These are phyloP conservation scores for Actinopyga echinites DNA, from an alignment of 53 echinoderm and acorn worm genomes.

Conservation along the genomic window DNA sequence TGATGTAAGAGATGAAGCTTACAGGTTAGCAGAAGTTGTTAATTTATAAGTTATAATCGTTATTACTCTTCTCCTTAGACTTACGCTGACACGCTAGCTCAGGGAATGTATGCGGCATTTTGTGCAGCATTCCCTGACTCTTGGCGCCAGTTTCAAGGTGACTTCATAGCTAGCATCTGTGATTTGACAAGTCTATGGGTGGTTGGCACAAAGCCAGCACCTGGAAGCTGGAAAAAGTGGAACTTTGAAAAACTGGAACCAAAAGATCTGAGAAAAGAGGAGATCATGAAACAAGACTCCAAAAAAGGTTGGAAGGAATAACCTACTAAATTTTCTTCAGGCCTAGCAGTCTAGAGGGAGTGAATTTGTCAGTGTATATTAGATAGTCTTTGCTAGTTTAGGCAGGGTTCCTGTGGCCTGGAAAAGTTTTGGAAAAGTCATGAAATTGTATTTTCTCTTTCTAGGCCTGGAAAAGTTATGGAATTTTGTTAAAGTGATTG, in stretches of 20 bases:
- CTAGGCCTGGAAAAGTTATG: no score
- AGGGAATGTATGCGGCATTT: constrained; percentile 86
- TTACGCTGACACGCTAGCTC: constrained; percentile 85
- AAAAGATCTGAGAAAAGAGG: constrained; percentile 85
- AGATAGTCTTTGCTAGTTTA: no score
- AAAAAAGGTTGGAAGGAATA: constrained; percentile 81
- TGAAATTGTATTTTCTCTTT: no score
- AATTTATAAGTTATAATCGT: no score
- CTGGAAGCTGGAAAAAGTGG: constrained; percentile 76
- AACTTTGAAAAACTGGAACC: constrained; percentile 83
- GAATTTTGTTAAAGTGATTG: no score
- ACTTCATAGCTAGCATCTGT: constrained; percentile 86
- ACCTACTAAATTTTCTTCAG: background rate
- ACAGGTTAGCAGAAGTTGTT: background rate
- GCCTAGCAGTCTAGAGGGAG: background rate
- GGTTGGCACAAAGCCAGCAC: constrained; percentile 81
- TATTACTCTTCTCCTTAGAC: constrained; percentile 39
- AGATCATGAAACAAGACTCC: constrained; percentile 74
- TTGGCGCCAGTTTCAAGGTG: constrained; percentile 93
- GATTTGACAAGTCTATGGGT: constrained; percentile 86
- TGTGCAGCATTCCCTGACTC: constrained; percentile 98
- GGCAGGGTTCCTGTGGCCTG: no score
- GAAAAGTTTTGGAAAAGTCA: no score
- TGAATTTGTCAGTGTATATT: no score
- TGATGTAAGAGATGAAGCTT: no score